Evolutionary conservation across 1,140 invertebrate species (phyloP), one percentile per base, ranked within the genome.

Genomic region (Popillia japonica): DNA sequence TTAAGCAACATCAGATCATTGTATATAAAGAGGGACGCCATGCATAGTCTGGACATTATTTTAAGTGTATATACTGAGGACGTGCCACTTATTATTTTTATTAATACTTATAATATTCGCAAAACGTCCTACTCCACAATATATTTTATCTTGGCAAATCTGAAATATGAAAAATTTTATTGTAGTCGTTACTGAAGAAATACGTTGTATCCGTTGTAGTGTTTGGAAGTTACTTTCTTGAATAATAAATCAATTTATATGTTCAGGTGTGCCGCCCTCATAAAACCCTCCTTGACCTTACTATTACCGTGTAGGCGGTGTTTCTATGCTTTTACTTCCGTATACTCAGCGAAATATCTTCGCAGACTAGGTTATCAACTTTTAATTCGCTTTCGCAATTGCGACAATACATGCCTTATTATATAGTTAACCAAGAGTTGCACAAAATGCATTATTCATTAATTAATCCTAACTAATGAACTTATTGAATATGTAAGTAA

Each of bases 251-350:
- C 61, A 68, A 34, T 68, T 68, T 68, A 68, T 34, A 68, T 34
- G 61, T 68, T 68, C 61, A 68, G 61, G 61, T 68, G 61, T 68
- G 61, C 61, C 61, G 61, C 61, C 61, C 61, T 68, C 61, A 68
- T 68, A 68, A 68, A 68, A 68, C 61, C 61, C 61, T 68, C 61
- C 61, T 68, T 68, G 61, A 68, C 61, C 61, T 68, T 68, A 68
- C 61, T 68, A 34, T 34, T 22, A 22, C 61, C 61, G 61, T 11
- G 61, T 68, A 68, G 61, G 61, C 27, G 61, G 61, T 68, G 11
- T 68, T 34, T 68, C 22, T 34, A 34, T 68, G 61, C 61, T 68
- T 68, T 68, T 68, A 68, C 61, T 68, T 68, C 61, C 61, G 61
- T 68, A 34, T 68, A 68, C 61, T 68, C 61, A 68, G 61, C 7